Evolutionary conservation across 2,888 invertebrate genomes (phyloP).

Genomic region (Noctua janthina): DNA sequence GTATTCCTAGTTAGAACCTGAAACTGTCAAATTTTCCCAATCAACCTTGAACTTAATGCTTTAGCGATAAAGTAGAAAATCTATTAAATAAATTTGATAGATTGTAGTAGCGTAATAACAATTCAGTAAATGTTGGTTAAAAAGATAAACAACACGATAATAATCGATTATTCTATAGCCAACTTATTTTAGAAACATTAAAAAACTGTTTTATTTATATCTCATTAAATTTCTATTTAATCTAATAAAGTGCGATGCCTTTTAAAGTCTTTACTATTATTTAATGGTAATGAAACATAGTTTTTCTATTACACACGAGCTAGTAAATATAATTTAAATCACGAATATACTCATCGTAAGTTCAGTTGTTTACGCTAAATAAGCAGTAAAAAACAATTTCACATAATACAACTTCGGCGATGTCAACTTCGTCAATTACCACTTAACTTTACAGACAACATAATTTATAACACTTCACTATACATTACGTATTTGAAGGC

Average conservation of each 20-base stretch:
- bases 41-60: no score
- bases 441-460: neutral
- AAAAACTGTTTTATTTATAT: no score
- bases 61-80: no score
- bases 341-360: neutral
- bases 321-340: constrained; percentile 10
- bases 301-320: neutral
- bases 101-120: neutral
- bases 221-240: neutral
- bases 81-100: no score
- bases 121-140: neutral
- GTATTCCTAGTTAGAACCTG: no score
- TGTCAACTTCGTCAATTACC: neutral
- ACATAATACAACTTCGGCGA: neutral
- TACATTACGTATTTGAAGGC: constrained; percentile 12
- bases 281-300: neutral
- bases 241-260: neutral
- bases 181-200: no score
- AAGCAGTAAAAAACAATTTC: neutral
- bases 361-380: neutral
- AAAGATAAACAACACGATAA: neutral
- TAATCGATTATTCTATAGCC: neutral
- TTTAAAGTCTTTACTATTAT: neutral
- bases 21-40: no score
- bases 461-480: neutral